These are phyloP conservation scores for Epiblema foenella DNA, from an alignment of 2,888 invertebrate genomes.

Conservation along the genomic window DNA sequence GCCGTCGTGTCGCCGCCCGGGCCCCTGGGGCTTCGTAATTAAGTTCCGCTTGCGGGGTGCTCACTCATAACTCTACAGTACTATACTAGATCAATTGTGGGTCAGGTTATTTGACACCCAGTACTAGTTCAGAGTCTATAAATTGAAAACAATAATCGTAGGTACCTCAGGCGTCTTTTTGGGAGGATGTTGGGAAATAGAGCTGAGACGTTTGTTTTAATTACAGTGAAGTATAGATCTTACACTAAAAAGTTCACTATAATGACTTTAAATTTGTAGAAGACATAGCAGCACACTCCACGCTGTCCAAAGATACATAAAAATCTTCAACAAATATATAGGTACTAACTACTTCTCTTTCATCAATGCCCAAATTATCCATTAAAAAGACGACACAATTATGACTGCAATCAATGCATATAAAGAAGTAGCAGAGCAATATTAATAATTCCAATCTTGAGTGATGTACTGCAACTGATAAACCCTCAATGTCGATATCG, in stretches of 20 bases:
- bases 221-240: not conserved
- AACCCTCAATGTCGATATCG: constrained; percentile 14
- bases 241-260: not conserved
- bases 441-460: not conserved
- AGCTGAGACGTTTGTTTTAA: not conserved
- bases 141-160: not conserved
- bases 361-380: not conserved
- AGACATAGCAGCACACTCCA: not conserved
- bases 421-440: not conserved
- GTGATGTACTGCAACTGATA: not conserved
- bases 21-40: constrained; percentile 79
- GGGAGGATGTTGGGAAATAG: not conserved
- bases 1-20: constrained; percentile 72
- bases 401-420: not conserved
- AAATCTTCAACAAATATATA: not conserved
- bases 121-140: not conserved
- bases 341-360: not conserved
- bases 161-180: too few relatives aligned
- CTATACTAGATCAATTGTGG: constrained; percentile 32
- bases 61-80: constrained; percentile 51
- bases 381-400: not conserved
- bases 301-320: not conserved
- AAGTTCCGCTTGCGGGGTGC: constrained; percentile 68
- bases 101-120: constrained; percentile 32
- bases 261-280: not conserved